A percentile compares a stretch with the other conserved stretches of the same genome.
Conservation (phyloP, 2,797 vertebrate genomes). For the Girardinus metallicus region DNA sequence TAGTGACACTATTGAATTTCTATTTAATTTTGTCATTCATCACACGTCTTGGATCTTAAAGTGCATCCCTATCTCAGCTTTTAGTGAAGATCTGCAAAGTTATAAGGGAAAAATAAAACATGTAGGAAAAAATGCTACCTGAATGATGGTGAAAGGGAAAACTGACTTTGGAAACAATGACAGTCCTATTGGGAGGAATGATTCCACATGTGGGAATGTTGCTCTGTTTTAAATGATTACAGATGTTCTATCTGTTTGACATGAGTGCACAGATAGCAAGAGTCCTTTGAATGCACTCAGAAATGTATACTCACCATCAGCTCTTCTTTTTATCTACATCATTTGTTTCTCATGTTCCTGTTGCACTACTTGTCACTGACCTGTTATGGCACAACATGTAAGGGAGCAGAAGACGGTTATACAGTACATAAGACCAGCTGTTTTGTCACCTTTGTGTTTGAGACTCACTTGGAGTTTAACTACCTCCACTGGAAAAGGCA, state of each 20-base stretch:
- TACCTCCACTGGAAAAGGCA: conserved; percentile 45
- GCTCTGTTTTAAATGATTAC: conserved; percentile 77
- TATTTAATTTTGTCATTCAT: conserved; percentile 18
- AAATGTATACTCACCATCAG: conserved; percentile 2
- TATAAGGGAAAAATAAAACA: conserved; percentile 62
- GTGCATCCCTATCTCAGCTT: conserved; percentile 12
- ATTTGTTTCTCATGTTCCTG: conserved; percentile 8
- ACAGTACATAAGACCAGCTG: conserved; percentile 46
- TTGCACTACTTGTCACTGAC: conserved; percentile 50
- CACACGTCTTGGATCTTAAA: conserved; percentile 7
- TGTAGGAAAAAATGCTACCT: conserved; percentile 70
- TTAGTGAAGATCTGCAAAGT: conserved; percentile 25
- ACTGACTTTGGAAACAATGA: conserved; percentile 79
- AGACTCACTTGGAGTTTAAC: conserved; percentile 20
- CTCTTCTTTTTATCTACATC: neutral
- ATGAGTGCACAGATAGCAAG: conserved; percentile 29
- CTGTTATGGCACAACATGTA: conserved; percentile 36
- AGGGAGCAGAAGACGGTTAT: conserved; percentile 11
- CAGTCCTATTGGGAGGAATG: conserved; percentile 71
- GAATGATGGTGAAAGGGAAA: conserved; percentile 58
- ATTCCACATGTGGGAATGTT: conserved; percentile 77
- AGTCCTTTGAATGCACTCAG: conserved; percentile 7
- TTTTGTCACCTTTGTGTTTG: conserved; percentile 31
- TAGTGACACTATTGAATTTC: neutral
- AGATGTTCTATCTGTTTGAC: conserved; percentile 68